phyloP scores from a whole-genome alignment of 1,140 invertebrate genomes.

The Eumaeus atala region DNA sequence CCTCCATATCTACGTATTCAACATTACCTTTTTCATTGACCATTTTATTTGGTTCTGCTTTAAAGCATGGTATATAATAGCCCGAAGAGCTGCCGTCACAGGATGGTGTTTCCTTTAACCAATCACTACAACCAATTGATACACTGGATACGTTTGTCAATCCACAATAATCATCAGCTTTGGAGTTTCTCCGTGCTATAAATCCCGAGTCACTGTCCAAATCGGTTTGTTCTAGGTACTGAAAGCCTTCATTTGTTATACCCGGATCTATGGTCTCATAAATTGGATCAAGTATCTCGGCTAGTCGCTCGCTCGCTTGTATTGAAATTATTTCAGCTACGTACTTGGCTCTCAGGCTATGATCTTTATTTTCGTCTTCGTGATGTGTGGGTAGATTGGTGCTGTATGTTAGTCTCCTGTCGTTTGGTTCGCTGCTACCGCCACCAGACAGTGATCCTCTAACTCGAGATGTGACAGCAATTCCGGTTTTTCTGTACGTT shows the following conservation, averaged over 20 bases:
- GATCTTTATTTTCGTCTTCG: conserved; percentile 33
- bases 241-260: conserved; percentile 43
- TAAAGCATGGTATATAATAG: conserved; percentile 1
- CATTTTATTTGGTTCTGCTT: background rate
- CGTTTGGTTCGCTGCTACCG: conserved; percentile 32
- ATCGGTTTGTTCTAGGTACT: conserved; percentile 39
- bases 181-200: conserved; percentile 34
- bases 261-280: conserved; percentile 57
- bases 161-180: conserved; percentile 44
- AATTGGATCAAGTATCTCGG: conserved; percentile 59
- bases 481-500: conserved; percentile 66
- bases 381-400: conserved; percentile 38
- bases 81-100: conserved; percentile 37
- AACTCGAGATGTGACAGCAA: conserved; percentile 51
- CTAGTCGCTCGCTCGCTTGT: conserved; percentile 56
- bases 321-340: conserved; percentile 65
- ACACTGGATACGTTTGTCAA: conserved; percentile 54
- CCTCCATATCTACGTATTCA: too few species aligned
- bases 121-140: conserved; percentile 50
- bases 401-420: conserved; percentile 54
- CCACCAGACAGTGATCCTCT: conserved; percentile 39
- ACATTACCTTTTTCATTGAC: too few species aligned
- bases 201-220: conserved; percentile 37
- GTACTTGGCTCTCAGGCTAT: conserved; percentile 49
- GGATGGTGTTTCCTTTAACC: conserved; percentile 44